These are phyloP conservation scores for Oncorhynchus nerka DNA, from an alignment of 2,113 vertebrate genomes.

Conservation along the genomic window DNA sequence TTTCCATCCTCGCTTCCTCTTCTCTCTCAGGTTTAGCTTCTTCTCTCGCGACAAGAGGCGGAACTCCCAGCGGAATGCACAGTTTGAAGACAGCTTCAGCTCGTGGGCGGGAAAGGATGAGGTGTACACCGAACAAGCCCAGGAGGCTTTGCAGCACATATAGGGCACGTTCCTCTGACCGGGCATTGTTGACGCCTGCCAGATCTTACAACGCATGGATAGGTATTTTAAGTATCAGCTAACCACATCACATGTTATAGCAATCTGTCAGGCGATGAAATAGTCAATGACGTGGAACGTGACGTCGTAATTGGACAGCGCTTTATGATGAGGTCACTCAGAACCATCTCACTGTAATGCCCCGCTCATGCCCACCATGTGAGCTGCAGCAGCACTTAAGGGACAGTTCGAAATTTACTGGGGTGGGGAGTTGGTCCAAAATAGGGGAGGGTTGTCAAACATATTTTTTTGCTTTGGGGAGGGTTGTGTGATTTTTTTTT, in stretches of 20 bases:
- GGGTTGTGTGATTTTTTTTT: too few relatives aligned
- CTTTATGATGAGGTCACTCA: neutral
- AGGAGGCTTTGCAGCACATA: conserved; percentile 93
- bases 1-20: neutral
- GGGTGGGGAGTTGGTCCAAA: too few relatives aligned
- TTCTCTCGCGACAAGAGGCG: conserved; percentile 93
- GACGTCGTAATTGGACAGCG: conserved; percentile 62
- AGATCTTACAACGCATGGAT: too few relatives aligned
- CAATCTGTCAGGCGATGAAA: too few relatives aligned
- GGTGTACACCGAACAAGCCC: conserved; percentile 89
- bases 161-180: conserved; percentile 59
- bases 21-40: conserved; percentile 89
- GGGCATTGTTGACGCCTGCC: neutral
- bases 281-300: too few relatives aligned
- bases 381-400: too few relatives aligned
- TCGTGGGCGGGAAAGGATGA: conserved; percentile 83
- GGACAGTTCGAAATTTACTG: too few relatives aligned
- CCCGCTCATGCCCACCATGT: too few relatives aligned
- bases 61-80: conserved; percentile 69
- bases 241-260: too few relatives aligned
- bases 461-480: too few relatives aligned
- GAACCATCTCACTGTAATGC: neutral
- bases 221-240: too few relatives aligned
- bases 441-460: too few relatives aligned
- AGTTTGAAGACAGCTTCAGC: conserved; percentile 75